These are phyloP conservation scores for Sibirionetta formosa DNA, from an alignment of 2,797 vertebrate species.

Conservation along the genomic window DNA sequence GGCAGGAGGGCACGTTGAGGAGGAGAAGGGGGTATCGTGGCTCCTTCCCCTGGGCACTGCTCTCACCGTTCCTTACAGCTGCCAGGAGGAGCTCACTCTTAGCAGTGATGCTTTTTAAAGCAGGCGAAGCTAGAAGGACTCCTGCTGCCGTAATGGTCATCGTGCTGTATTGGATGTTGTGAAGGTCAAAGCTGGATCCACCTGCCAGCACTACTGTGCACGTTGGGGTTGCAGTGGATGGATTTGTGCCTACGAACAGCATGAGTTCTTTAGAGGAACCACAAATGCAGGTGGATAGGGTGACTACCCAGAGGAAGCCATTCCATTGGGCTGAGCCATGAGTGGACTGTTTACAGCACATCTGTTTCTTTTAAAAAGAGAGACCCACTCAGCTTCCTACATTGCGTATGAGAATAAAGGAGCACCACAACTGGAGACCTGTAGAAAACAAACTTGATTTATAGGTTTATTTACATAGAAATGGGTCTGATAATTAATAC, in stretches of 20 bases:
- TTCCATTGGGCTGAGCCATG: fast-evolving
- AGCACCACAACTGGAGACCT: neutral
- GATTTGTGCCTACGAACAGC: neutral
- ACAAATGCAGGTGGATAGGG: neutral
- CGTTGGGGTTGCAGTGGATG: neutral
- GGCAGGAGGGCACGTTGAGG: neutral
- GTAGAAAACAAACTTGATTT: neutral
- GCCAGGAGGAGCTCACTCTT: fast-evolving
- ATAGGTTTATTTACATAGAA: neutral
- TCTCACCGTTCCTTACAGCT: fast-evolving
- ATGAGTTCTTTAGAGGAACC: neutral
- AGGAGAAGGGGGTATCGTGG: neutral
- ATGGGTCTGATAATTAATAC: neutral
- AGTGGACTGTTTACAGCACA: neutral
- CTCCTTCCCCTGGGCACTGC: fast-evolving
- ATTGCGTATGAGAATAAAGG: neutral
- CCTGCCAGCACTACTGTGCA: fast-evolving
- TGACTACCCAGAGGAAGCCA: neutral
- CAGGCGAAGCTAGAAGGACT: neutral
- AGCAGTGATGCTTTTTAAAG: neutral
- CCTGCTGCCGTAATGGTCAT: fast-evolving
- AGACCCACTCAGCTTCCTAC: fast-evolving
- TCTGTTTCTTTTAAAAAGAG: fast-evolving
- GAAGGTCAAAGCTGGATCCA: neutral
- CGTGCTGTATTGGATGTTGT: neutral